A percentile compares a stretch with the other conserved stretches of the same genome.
Evolutionary conservation across 2,888 invertebrate genomes (phyloP).

Genomic region (Ormyrus nitidulus): DNA sequence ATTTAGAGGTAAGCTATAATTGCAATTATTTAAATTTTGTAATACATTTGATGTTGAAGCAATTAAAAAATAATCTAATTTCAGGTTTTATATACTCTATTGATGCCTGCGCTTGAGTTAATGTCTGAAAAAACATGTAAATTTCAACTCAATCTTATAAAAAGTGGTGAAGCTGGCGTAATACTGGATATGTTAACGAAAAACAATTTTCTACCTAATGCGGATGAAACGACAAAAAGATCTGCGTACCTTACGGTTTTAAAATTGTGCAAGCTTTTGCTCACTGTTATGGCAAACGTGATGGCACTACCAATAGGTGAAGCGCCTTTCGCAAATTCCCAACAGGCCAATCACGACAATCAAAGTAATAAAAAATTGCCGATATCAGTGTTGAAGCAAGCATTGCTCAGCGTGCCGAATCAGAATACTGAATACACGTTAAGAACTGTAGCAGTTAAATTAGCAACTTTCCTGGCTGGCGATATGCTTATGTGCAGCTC

Average conservation of each 20-base stretch:
- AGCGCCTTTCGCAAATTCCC: constrained; percentile 76
- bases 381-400: constrained; percentile 84
- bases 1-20: constrained; percentile 79
- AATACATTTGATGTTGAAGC: constrained; percentile 52
- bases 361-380: constrained; percentile 72
- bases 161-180: constrained; percentile 81
- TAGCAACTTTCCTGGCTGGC: constrained; percentile 88
- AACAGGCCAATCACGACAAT: constrained; percentile 73
- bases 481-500: constrained; percentile 78
- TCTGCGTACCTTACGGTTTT: constrained; percentile 92
- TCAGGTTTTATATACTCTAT: constrained; percentile 89
- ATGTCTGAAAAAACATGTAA: constrained; percentile 84
- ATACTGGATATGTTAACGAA: constrained; percentile 89
- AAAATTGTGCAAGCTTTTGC: constrained; percentile 90
- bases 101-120: constrained; percentile 93
- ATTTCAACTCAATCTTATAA: constrained; percentile 83
- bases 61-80: constrained; percentile 50
- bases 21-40: constrained; percentile 25
- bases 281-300: constrained; percentile 91
- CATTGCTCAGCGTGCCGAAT: constrained; percentile 89
- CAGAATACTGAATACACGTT: constrained; percentile 90
- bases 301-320: constrained; percentile 80
- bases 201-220: constrained; percentile 88
- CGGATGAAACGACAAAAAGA: constrained; percentile 86
- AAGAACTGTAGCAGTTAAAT: constrained; percentile 87